Conservation (phyloP, 2,888 invertebrate genomes). For the Dichetophora obliterata region DNA sequence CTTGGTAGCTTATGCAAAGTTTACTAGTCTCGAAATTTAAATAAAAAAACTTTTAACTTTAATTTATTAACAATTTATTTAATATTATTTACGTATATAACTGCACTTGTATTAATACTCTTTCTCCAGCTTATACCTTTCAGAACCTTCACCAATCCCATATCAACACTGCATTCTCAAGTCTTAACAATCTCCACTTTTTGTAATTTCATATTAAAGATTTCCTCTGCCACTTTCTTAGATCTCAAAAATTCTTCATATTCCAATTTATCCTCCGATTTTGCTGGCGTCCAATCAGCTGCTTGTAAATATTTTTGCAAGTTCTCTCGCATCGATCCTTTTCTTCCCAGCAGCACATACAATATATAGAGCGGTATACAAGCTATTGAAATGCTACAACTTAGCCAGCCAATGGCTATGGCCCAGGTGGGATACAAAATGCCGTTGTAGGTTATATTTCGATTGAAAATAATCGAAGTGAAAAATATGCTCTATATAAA, state of each 20-base stretch:
- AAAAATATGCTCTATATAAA: slow-evolving; percentile 75
- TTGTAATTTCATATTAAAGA: slow-evolving; percentile 43
- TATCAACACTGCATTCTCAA: not conserved
- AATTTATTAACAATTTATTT: not conserved
- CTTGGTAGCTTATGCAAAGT: not conserved
- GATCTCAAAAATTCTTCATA: slow-evolving; percentile 55
- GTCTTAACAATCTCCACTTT: slow-evolving; percentile 36
- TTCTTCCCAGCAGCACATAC: slow-evolving; percentile 70
- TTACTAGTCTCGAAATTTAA: not conserved
- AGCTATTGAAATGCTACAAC: slow-evolving; percentile 78
- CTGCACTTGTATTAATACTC: not conserved
- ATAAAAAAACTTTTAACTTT: not conserved
- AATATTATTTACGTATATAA: not conserved
- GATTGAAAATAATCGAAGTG: slow-evolving; percentile 74
- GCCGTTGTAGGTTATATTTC: slow-evolving; percentile 72
- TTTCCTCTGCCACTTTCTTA: slow-evolving; percentile 49
- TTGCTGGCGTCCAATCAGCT: slow-evolving; percentile 75
- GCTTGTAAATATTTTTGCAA: slow-evolving; percentile 65
- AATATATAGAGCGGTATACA: slow-evolving; percentile 81
- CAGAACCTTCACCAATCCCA: not conserved
- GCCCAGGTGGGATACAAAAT: slow-evolving; percentile 74
- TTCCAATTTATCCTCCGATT: slow-evolving; percentile 53
- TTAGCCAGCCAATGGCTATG: slow-evolving; percentile 75
- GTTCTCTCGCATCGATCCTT: slow-evolving; percentile 59
- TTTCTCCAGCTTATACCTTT: not conserved